Base-by-base conservation (phyloP, 2,888 invertebrate genomes). In the Coelinius sp. region DNA sequence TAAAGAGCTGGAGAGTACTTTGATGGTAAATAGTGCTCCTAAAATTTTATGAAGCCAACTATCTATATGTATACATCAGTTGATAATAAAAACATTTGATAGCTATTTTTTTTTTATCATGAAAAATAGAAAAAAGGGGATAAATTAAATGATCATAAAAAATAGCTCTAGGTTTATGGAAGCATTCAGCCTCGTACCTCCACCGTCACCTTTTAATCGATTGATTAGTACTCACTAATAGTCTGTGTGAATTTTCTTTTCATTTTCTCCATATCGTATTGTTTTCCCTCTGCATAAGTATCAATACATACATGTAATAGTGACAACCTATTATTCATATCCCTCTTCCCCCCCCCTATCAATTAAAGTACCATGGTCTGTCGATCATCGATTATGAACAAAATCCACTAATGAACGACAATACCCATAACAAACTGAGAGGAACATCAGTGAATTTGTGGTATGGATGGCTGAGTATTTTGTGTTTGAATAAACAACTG, bases 271-370 rank as follows among this genome's bases (percentile, higher is more conserved):
- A 24, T 53, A 27, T 67, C 56, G 69, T 68, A 25, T 56, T 24
- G 71, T 53, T 66, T n/a, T n/a, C n/a, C n/a, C n/a, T 53, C 67
- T 71, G 67, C 53, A 67, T 70, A 69, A 72, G 53, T 66, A 70
- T 70, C 67, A 74, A 68, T 75, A 63, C 62, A 49, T 73, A 73
- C 75, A 74, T 69, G 70, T 65, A 74, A 63, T 74, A 75, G 68
- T 67, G 65, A 71, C 62, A 53, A 41, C 27, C 68, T 35, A 12
- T n/a, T 41, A n/a, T 41, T 41, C 41, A 12, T 69, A 68, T 52
- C 52, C 62, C 67, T 38, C 44, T 6, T 27, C 56, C 25, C 25
- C 44, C 62, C 17, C 0, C 44, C 22, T 20, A 62, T 72, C 49
- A 22, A 64, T 46, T 64, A 25, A 14, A 27, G 56, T 35, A 52